Percentiles rank a stretch among this genome's conserved stretches.
Conservation (phyloP, 1,140 invertebrate genomes). For the Conopomorpha cramerella region DNA sequence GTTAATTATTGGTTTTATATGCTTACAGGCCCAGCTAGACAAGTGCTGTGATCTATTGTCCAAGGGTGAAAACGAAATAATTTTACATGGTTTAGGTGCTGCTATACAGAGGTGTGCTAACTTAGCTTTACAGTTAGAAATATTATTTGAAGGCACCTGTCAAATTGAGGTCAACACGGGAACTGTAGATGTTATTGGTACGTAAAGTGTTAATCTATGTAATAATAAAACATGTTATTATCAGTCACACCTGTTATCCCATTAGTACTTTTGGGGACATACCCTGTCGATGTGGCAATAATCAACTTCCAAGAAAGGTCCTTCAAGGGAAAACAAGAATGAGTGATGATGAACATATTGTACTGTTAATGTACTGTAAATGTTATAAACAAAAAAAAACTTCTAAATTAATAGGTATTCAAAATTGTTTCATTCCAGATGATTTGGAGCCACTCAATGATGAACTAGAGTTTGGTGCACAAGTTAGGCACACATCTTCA, state of each 20-base stretch:
- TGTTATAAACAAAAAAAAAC: too few relatives aligned
- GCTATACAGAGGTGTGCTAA: constrained; percentile 83
- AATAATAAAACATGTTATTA: constrained; percentile 3
- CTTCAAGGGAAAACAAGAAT: too few relatives aligned
- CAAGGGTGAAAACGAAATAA: constrained; percentile 73
- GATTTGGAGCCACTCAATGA: constrained; percentile 83
- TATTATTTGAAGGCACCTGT: constrained; percentile 69
- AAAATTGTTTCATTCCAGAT: constrained; percentile 65
- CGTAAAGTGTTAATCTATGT: constrained; percentile 12
- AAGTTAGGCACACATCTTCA: constrained; percentile 76
- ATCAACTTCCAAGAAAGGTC: too few relatives aligned
- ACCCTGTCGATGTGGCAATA: too few relatives aligned
- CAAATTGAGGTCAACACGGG: constrained; percentile 82
- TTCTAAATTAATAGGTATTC: too few relatives aligned
- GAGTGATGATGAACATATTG: too few relatives aligned
- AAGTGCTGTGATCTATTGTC: constrained; percentile 81
- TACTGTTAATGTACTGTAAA: too few relatives aligned
- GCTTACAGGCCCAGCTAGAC: constrained; percentile 70
- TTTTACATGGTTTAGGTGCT: constrained; percentile 85
- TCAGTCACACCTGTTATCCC: too few relatives aligned
- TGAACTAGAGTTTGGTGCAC: constrained; percentile 71
- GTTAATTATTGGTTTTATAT: not conserved
- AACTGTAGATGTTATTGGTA: constrained; percentile 79
- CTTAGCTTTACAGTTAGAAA: constrained; percentile 80
- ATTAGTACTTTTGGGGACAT: too few relatives aligned